Evolutionary conservation across 2,113 vertebrate genomes (phyloP).

Genomic region (Atlantisia rogersi): DNA sequence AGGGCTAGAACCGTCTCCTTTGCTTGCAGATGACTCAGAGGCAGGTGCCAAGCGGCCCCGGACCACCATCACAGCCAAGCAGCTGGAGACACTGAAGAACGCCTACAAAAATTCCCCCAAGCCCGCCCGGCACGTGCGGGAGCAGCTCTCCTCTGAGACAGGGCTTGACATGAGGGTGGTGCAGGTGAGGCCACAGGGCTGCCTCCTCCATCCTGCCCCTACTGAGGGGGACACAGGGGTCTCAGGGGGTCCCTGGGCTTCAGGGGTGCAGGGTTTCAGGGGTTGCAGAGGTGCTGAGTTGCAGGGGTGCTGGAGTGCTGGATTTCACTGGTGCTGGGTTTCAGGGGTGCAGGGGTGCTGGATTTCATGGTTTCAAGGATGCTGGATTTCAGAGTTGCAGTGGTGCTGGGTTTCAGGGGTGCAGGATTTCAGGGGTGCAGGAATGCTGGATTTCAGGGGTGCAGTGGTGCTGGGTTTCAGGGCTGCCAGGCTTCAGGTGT

Average conservation of each 20-base stretch:
- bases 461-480: background rate
- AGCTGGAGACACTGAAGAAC: conserved; percentile 97
- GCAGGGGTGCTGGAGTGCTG: background rate
- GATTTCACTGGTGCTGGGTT: too few relatives aligned
- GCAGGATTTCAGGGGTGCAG: background rate
- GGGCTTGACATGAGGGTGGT: conserved; percentile 98
- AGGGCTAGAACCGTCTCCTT: background rate
- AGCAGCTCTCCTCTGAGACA: conserved; percentile 97
- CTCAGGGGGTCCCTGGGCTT: too few relatives aligned
- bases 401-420: background rate
- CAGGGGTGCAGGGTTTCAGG: too few relatives aligned
- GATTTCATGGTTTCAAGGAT: background rate
- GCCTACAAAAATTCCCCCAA: conserved; percentile 99
- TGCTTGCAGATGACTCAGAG: conserved; percentile 90
- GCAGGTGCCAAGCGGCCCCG: conserved; percentile 94
- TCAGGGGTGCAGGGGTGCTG: too few relatives aligned
- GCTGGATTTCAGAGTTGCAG: background rate
- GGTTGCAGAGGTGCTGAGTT: background rate
- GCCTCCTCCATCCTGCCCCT: background rate
- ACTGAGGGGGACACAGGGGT: rapidly evolving
- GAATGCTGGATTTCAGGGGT: background rate
- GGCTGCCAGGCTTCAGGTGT: too few relatives aligned
- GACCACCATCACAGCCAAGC: conserved; percentile 98
- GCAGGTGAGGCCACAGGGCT: conserved; percentile 79
- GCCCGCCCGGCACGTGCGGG: conserved; percentile 92